Conservation (phyloP, 1,140 invertebrate species). For the Calliphora vicina region DNA sequence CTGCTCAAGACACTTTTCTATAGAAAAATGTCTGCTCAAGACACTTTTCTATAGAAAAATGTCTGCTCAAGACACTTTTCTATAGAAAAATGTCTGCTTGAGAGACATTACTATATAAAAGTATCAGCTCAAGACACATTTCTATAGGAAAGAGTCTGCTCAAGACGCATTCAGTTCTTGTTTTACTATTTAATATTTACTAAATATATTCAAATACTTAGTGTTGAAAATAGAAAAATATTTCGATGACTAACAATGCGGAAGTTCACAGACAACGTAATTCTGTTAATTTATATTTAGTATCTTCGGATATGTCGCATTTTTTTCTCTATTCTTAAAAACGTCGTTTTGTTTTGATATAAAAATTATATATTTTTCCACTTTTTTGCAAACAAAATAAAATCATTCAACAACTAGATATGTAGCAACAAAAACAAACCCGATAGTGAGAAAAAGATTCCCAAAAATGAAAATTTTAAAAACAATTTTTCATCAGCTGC, state of each 20-base stretch:
- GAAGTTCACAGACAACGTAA: constrained; percentile 4
- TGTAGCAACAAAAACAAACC: background rate
- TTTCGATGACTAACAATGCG: background rate
- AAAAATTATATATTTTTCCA: background rate
- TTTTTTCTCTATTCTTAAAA: background rate
- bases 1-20: too few species aligned
- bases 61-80: too few species aligned
- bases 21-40: too few species aligned
- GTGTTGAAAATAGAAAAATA: background rate
- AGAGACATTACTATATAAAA: too few species aligned
- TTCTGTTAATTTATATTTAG: background rate
- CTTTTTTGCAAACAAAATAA: background rate
- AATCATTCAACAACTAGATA: background rate
- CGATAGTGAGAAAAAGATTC: background rate
- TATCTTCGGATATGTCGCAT: background rate
- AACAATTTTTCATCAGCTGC: background rate
- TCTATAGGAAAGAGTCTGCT: too few species aligned
- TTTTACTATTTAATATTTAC: too few species aligned
- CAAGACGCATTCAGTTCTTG: too few species aligned
- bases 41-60: too few species aligned
- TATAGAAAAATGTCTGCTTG: too few species aligned
- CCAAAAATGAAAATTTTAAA: background rate
- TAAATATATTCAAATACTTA: too few species aligned
- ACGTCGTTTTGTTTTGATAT: background rate
- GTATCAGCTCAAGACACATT: too few species aligned